These are phyloP conservation scores for Rhynchonycteris naso DNA, from an alignment of 2,797 vertebrate species.

Conservation along the genomic window DNA sequence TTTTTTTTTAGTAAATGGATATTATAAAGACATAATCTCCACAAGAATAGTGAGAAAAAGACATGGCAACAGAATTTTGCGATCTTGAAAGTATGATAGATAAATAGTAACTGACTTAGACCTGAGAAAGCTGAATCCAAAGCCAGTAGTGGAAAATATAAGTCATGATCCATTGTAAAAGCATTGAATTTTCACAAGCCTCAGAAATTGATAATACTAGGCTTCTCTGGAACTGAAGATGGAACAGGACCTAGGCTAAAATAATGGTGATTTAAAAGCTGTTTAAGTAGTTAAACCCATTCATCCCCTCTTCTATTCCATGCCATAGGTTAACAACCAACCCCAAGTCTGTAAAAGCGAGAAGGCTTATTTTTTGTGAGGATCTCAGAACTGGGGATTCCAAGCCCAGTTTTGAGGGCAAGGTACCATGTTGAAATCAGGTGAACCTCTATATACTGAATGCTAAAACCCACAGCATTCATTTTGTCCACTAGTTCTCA, in stretches of 20 bases:
- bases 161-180: constrained; percentile 44
- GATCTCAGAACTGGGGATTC: neutral
- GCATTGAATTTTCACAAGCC: neutral
- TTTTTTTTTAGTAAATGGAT: no score
- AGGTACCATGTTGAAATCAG: neutral
- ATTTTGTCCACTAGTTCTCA: neutral
- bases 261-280: constrained; percentile 58
- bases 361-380: constrained; percentile 25
- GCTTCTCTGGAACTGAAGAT: constrained; percentile 46
- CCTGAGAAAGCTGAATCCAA: constrained; percentile 30
- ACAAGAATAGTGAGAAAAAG: constrained; percentile 21
- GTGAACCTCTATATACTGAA: neutral
- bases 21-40: no score
- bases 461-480: neutral
- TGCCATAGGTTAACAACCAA: neutral
- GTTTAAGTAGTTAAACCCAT: constrained; percentile 46
- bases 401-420: neutral
- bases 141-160: neutral
- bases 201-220: neutral
- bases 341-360: constrained; percentile 15
- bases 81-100: neutral
- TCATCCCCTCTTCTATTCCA: neutral
- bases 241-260: constrained; percentile 20
- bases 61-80: neutral
- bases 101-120: neutral